phyloP scores from a whole-genome alignment of 2,113 vertebrate species.

The Rafetus swinhoei region DNA sequence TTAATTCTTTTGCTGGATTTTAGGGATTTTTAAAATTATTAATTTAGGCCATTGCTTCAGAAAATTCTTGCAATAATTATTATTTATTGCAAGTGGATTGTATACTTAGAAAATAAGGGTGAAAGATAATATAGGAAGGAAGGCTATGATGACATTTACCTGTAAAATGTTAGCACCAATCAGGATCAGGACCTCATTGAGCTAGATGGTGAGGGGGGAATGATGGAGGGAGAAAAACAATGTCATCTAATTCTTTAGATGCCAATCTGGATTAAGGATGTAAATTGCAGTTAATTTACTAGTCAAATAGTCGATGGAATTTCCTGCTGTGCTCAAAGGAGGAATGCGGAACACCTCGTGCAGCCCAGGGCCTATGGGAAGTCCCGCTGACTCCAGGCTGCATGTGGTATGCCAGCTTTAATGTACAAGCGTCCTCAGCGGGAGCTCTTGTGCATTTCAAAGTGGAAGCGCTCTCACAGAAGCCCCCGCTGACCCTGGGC shows the following conservation, averaged over 20 bases:
- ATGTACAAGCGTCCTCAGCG: too few relatives aligned
- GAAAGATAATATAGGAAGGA: not conserved
- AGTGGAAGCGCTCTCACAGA: too few relatives aligned
- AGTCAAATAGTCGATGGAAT: too few relatives aligned
- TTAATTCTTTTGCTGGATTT: not conserved
- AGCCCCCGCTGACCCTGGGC: too few relatives aligned
- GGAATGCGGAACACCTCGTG: too few relatives aligned
- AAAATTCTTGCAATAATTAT: not conserved
- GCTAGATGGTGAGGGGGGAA: not conserved
- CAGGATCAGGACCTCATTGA: not conserved
- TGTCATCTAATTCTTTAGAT: not conserved
- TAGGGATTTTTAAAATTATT: not conserved
- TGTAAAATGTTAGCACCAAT: not conserved
- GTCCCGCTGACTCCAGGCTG: too few relatives aligned
- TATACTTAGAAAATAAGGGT: not conserved
- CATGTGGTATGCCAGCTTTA: too few relatives aligned
- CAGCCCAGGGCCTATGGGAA: too few relatives aligned
- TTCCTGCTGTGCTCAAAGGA: too few relatives aligned
- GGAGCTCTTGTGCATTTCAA: too few relatives aligned
- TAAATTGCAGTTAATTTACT: too few relatives aligned
- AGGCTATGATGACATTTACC: not conserved
- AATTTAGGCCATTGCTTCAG: not conserved
- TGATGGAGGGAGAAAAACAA: not conserved
- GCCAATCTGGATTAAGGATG: too few relatives aligned
- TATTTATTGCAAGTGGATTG: not conserved